Evolutionary conservation across 2,797 vertebrate genomes (phyloP).

Genomic region (Gymnodraco acuticeps): DNA sequence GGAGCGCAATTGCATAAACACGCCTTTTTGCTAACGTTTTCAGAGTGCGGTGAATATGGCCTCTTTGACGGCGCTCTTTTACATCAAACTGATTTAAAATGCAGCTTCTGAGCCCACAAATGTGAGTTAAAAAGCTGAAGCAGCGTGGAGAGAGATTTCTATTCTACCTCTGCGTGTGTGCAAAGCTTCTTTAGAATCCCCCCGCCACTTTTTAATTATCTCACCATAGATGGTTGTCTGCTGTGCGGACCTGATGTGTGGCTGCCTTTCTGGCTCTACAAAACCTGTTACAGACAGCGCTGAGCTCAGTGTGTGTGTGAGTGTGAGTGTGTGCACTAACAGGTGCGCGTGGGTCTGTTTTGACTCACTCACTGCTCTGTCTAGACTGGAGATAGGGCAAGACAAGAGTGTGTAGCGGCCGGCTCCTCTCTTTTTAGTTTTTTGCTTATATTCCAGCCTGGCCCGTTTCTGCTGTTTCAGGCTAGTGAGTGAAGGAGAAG

Average conservation of each 20-base stretch:
- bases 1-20: constrained; percentile 58
- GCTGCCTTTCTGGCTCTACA: constrained; percentile 48
- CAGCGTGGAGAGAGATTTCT: constrained; percentile 45
- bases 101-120: constrained; percentile 60
- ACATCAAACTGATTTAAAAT: constrained; percentile 71
- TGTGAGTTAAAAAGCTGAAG: constrained; percentile 62
- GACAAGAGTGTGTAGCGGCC: constrained; percentile 48
- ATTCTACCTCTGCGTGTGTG: constrained; percentile 62
- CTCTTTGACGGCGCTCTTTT: constrained; percentile 61
- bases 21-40: constrained; percentile 65
- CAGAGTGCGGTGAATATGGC: constrained; percentile 46
- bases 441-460: constrained; percentile 64
- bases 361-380: constrained; percentile 49
- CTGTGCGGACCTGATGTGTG: constrained; percentile 47
- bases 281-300: constrained; percentile 50
- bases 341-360: constrained; percentile 49
- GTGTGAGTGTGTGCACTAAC: constrained; percentile 15
- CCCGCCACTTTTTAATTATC: constrained; percentile 75
- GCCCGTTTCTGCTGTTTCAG: constrained; percentile 76
- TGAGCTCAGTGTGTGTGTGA: constrained; percentile 40
- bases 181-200: constrained; percentile 62
- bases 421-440: constrained; percentile 54
- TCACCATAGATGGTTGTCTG: constrained; percentile 68
- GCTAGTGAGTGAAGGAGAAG: constrained; percentile 73
- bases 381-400: constrained; percentile 60